Base-by-base conservation (phyloP, 2,888 invertebrate species). In the Sarcophaga variegata region DNA sequence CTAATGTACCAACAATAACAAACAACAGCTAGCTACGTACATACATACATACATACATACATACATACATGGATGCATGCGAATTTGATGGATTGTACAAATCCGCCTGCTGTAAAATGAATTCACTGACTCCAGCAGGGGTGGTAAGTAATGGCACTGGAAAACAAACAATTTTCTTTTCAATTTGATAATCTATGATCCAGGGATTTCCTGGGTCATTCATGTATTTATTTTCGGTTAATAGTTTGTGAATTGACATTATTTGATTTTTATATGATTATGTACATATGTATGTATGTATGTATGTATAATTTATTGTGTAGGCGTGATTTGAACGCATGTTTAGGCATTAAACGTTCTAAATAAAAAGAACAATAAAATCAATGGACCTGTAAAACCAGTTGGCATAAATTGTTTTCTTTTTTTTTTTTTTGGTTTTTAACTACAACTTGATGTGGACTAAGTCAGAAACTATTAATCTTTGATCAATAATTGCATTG, bases 211-310 rank as follows among this genome's bases (percentile, higher is more conserved):
- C n/a, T 69, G 22, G 22, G 22, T 22, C 54, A 75, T 90, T 90
- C 83, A 83, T 84, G 54, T 54, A 54, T 17, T 14, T 54, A 54
- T 54, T 54, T 88, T 89, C 90, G 89, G 90, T 90, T 91, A 91
- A 91, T 92, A 92, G 91, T 90, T 90, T 88, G 89, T 89, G 90
- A 89, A 87, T 89, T 90, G 89, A 89, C 89, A 86, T 88, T 89
- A 88, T 90, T 86, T 90, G 90, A 91, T 91, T 91, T 90, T 81
- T 81, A 88, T 72, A 66, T 62, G 81, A 45, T 66, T 60, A 76
- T 59, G 59, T 80, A 45, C 72, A 72, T 85, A 67, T 27, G 60
- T 17, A 60, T 60, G 62, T 64, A 69, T 66, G 75, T 69, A 64
- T 47, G 10, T 70, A 63, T 25, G 66, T 45, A 59, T 37, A 63